Conservation (phyloP, 2,113 vertebrate species). For the Origma solitaria region DNA sequence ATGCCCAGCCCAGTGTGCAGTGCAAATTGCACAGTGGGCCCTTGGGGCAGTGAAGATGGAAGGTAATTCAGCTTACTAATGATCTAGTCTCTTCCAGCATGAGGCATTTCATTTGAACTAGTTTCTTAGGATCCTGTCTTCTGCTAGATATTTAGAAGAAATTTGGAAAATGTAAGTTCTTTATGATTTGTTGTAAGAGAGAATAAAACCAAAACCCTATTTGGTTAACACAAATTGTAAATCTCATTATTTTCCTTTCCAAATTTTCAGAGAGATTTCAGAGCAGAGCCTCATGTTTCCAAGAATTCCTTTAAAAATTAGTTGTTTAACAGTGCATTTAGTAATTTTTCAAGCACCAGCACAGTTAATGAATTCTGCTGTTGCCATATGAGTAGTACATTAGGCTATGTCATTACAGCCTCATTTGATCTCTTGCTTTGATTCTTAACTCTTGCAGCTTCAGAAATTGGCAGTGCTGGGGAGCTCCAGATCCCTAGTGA, state of each 20-base stretch:
- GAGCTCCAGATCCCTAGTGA: neutral
- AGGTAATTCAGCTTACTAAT: neutral
- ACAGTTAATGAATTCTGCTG: neutral
- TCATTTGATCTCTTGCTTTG: neutral
- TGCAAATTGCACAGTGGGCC: neutral
- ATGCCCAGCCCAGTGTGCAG: neutral
- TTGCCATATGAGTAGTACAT: neutral
- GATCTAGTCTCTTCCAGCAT: neutral
- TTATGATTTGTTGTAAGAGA: neutral
- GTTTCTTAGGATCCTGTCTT: neutral
- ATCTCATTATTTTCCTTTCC: neutral
- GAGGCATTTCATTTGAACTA: neutral
- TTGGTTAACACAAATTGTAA: neutral
- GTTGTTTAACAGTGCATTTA: neutral
- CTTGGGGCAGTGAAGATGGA: neutral
- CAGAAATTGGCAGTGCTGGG: neutral
- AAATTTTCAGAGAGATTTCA: neutral
- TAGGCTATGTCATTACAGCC: neutral
- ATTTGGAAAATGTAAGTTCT: neutral
- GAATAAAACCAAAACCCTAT: neutral
- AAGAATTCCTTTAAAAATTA: neutral
- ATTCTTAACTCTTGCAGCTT: neutral
- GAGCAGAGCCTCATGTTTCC: neutral
- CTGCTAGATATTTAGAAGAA: neutral
- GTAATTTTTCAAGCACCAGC: neutral